A percentile compares a stretch with the other conserved stretches of the same genome.
phyloP scores from a whole-genome alignment of 2,797 vertebrate genomes.

The Esox lucius region DNA sequence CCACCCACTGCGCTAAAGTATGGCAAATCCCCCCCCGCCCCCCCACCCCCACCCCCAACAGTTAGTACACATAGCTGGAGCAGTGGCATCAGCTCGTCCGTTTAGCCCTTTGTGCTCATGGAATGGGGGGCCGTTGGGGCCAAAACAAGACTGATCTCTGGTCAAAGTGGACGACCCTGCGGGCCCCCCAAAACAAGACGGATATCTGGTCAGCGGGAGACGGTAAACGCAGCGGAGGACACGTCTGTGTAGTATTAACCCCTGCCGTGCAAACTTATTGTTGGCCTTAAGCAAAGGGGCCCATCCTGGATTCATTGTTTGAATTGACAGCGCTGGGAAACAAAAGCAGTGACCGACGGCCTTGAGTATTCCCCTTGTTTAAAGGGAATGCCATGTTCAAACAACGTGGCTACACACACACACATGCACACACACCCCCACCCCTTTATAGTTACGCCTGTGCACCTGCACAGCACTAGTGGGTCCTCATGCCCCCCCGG shows the following conservation, averaged over 20 bases:
- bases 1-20: constrained; percentile 34
- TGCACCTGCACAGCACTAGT: background rate
- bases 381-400: background rate
- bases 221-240: background rate
- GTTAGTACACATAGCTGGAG: constrained; percentile 32
- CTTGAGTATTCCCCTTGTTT: background rate
- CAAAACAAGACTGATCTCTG: constrained; percentile 1
- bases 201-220: background rate
- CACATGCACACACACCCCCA: background rate
- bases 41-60: constrained; percentile 27
- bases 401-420: background rate
- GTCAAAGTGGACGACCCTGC: too few species aligned
- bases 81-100: constrained; percentile 39
- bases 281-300: background rate
- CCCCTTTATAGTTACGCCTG: background rate
- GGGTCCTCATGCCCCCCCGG: background rate
- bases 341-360: background rate
- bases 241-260: constrained; percentile 1
- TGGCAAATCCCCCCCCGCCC: too few species aligned
- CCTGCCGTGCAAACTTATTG: background rate
- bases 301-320: background rate
- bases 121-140: constrained; percentile 3
- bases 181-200: background rate
- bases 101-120: constrained; percentile 38
- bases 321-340: background rate